Evolutionary conservation across 2,888 invertebrate genomes (phyloP).

Genomic region (Dendrolimus houi): DNA sequence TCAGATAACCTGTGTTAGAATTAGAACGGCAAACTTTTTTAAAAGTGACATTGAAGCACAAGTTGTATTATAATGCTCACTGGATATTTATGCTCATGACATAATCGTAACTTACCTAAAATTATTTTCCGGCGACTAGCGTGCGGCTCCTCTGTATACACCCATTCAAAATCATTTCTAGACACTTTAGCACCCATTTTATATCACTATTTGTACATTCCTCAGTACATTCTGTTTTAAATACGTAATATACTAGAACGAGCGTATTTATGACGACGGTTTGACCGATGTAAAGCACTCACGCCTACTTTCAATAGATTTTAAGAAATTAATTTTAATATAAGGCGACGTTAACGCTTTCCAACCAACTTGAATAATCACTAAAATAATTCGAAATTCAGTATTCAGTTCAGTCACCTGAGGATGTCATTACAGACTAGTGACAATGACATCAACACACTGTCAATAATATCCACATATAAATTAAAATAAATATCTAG

Average conservation of each 20-base stretch:
- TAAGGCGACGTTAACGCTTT: no score
- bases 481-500: no score
- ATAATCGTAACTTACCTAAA: slow-evolving; percentile 80
- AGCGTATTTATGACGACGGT: background rate
- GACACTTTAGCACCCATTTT: slow-evolving; percentile 96
- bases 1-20: slow-evolving; percentile 39
- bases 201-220: slow-evolving; percentile 8
- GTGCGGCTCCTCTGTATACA: slow-evolving; percentile 97
- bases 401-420: no score
- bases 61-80: no score
- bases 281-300: background rate
- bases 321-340: no score
- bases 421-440: no score
- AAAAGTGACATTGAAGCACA: no score
- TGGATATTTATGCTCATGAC: background rate
- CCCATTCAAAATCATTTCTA: slow-evolving; percentile 97
- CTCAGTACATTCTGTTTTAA: slow-evolving; percentile 1
- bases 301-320: background rate
- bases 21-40: no score
- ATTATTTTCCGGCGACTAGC: slow-evolving; percentile 95
- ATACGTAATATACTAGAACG: background rate
- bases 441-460: no score
- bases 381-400: no score
- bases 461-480: no score
- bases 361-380: no score